A percentile compares a stretch with the other conserved stretches of the same genome.
Evolutionary conservation across 2,113 vertebrate genomes (phyloP).

Genomic region (Natator depressus): DNA sequence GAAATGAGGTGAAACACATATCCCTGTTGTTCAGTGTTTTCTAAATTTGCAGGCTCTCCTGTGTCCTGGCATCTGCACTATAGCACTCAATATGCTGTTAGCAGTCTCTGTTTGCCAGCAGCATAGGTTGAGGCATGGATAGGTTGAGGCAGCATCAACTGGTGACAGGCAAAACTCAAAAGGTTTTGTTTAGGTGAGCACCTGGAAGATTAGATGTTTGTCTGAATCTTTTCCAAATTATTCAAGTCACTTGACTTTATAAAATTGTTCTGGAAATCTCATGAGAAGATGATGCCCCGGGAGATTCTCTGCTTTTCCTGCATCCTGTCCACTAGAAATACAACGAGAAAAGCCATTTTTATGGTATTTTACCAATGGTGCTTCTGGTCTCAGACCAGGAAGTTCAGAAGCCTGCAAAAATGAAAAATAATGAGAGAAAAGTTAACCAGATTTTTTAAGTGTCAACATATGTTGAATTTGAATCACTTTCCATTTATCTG

Average conservation of each 20-base stretch:
- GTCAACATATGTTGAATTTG: neutral
- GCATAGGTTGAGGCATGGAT: neutral
- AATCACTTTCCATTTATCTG: neutral
- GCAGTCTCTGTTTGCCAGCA: slow-evolving; percentile 13
- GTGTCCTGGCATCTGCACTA: neutral
- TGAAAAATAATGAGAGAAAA: neutral
- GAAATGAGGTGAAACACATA: neutral
- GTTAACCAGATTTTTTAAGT: neutral
- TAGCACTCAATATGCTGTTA: neutral
- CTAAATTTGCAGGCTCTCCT: neutral
- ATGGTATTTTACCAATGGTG: neutral
- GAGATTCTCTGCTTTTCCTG: neutral
- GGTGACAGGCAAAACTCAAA: neutral
- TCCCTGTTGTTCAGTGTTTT: neutral
- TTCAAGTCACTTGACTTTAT: neutral
- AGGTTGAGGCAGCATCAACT: neutral
- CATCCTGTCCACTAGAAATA: accelerated
- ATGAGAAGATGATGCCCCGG: neutral
- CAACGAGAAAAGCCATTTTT: neutral
- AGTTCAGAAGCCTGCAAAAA: neutral
- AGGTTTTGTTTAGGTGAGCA: slow-evolving; percentile 1
- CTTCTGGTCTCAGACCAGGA: neutral
- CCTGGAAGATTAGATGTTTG: neutral
- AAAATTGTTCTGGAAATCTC: neutral
- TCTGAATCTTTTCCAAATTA: neutral